Evolutionary conservation across 2,888 invertebrate species (phyloP).

Genomic region (Polymixis lichenea): DNA sequence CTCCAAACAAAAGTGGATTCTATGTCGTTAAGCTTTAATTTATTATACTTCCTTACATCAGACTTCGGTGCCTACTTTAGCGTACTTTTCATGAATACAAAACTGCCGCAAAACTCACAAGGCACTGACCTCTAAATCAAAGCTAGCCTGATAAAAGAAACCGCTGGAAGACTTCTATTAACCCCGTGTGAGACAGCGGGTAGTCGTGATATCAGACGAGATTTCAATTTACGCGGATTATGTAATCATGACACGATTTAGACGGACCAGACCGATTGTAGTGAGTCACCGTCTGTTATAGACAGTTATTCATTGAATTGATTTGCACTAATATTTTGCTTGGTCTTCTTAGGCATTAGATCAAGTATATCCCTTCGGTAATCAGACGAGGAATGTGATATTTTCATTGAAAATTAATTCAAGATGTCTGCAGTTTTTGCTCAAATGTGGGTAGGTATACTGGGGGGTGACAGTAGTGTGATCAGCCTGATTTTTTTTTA

Average conservation of each 20-base stretch:
- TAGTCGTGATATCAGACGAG: slow-evolving; percentile 32
- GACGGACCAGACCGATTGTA: slow-evolving; percentile 2
- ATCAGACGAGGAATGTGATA: neutral
- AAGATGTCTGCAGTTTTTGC: neutral
- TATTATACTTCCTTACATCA: neutral
- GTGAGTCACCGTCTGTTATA: slow-evolving; percentile 22
- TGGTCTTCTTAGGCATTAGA: neutral
- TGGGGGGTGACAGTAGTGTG: too few relatives aligned
- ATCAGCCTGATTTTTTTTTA: too few relatives aligned
- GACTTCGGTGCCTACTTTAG: neutral
- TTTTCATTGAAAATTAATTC: neutral
- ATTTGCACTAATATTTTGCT: slow-evolving; percentile 15
- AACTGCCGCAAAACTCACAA: neutral
- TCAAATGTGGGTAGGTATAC: neutral
- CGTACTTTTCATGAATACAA: neutral
- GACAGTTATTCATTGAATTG: neutral
- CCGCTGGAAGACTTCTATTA: slow-evolving; percentile 23
- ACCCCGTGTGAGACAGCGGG: slow-evolving; percentile 18
- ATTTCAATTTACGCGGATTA: slow-evolving; percentile 44
- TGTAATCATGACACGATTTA: slow-evolving; percentile 26
- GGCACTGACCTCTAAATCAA: slow-evolving; percentile 25
- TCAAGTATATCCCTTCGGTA: neutral
- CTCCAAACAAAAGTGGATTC: too few relatives aligned
- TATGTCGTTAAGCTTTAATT: too few relatives aligned
- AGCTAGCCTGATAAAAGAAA: slow-evolving; percentile 14